Base-by-base conservation (phyloP, 2,888 invertebrate genomes). In the Chelonus formosanus region DNA sequence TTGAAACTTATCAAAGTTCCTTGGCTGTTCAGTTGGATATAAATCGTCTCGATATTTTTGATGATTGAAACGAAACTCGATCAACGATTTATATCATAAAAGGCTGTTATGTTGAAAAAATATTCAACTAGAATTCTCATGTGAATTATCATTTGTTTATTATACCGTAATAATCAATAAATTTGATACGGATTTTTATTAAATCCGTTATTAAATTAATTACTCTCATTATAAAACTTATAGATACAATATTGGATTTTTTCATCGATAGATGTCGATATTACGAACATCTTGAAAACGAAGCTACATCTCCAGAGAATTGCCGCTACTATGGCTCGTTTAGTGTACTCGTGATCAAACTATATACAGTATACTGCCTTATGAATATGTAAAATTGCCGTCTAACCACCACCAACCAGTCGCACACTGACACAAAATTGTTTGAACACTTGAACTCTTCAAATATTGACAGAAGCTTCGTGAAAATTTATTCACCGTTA, bases 371-470 rank as follows among this genome's bases (percentile, higher is more conserved):
- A 53, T 43, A 44, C 20, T 20, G 56, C 73, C 76, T 75, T 78
- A 79, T 78, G 79, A 79, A 79, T 79, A 79, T 79, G 79, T 77
- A 79, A 78, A 79, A 75, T 78, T 75, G 53, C 58, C 54, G 54
- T 52, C 48, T 20, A 36, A 48, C 58, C 31, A 40, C 36, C 50
- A 40, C 4, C 31, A 43, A 57, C 10, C 71, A 75, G 72, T 70
- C 70, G 70, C 70, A 71, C 73, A 72, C 72, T 73, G 67, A 71
- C 68, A 66, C 71, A 72, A 76, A 75, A 78, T 74, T 79, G 79
- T 79, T 78, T 77, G 77, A 76, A 74, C 75, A 71, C 72, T 43
- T 56, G 56, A 53, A 59, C 72, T 68, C 73, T 74, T 76, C 78
- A 79, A 78, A 79, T 79, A 78, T 78, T 79, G 78, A 75, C 76